Base-by-base conservation (phyloP, 2,888 invertebrate species). In the Tipula unca region DNA sequence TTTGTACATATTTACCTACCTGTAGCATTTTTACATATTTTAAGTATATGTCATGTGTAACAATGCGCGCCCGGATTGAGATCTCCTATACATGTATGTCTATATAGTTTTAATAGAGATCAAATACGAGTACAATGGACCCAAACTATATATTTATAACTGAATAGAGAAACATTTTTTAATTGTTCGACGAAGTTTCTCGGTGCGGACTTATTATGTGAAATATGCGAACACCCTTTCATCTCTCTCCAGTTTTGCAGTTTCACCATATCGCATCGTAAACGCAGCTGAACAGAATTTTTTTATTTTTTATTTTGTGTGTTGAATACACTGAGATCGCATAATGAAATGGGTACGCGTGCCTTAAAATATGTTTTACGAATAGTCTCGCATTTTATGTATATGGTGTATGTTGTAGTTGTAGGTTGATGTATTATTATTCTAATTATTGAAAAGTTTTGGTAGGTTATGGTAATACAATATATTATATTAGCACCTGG, bases 271-370 rank as follows among this genome's bases (percentile, higher is more conserved):
- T 69, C 69, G 69, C 8, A 48, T 69, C 69, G 25, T 25, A 69
- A 69, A 25, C 69, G 69, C 69, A 69, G 69, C 69, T 69, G 69
- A 69, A 69, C 8, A 20, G 69, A 48, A 48, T 48, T 48, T 48
- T 14, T 2, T 48, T 3, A n/a, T 48, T 39, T 39, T 8, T 17
- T 17, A 17, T 48, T 48, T 48, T 48, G 3, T 48, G n/a, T n/a
- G n/a, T n/a, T 48, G 69, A 69, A 69, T 25, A 69, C 20, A 25
- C 69, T n/a, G n/a, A 25, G 69, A 69, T 69, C 69, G 69, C 69
- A 69, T 69, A 69, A 69, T 69, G 69, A 69, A 69, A 69, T 69
- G 69, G 69, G 69, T 69, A 69, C 69, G 69, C 69, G 69, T 69
- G 69, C 69, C 69, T 69, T 13, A 20, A 69, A 69, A 69, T 69